Percentiles rank a stretch among this genome's conserved stretches.
Conservation (phyloP, 2,113 vertebrate genomes). For the Xerus inauris region DNA sequence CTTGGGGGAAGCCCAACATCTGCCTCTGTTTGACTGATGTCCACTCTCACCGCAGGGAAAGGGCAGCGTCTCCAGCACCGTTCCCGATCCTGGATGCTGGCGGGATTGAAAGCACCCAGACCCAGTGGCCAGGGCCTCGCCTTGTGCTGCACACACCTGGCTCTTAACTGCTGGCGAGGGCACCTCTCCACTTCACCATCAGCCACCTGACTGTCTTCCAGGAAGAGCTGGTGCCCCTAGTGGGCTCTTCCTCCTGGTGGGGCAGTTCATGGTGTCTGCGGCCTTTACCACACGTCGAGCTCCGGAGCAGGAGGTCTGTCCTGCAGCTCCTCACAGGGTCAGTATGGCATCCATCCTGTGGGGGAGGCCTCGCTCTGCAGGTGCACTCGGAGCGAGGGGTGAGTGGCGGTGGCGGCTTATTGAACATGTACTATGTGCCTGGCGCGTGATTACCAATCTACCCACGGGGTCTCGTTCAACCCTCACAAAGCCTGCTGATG, state of each 20-base stretch:
- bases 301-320: too few species aligned
- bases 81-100: not conserved
- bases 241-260: too few species aligned
- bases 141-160: too few species aligned
- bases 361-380: too few species aligned
- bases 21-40: accelerated
- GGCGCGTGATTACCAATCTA: accelerated
- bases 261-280: too few species aligned
- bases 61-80: not conserved
- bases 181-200: too few species aligned
- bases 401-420: accelerated
- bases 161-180: too few species aligned
- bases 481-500: not conserved
- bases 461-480: not conserved
- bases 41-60: not conserved
- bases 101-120: not conserved
- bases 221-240: too few species aligned
- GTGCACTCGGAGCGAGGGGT: accelerated
- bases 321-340: not conserved
- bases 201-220: too few species aligned
- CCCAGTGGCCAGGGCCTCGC: too few species aligned
- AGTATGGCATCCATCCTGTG: accelerated
- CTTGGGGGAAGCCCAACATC: not conserved
- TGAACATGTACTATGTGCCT: accelerated
- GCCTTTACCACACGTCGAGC: too few species aligned